phyloP scores from a whole-genome alignment of 1,140 invertebrate genomes.

The Megalopta genalis region DNA sequence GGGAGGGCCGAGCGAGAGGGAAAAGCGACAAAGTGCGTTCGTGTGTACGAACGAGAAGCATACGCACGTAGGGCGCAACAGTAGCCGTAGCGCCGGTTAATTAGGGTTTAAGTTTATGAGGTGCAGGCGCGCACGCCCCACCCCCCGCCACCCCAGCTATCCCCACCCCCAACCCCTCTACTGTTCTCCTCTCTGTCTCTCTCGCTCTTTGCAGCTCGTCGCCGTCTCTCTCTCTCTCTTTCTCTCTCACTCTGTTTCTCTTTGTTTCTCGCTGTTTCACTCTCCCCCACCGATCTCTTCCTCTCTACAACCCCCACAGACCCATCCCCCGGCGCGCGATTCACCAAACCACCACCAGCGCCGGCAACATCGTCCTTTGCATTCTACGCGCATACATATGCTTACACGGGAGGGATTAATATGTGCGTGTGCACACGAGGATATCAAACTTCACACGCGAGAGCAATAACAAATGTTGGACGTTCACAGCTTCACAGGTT shows the following conservation, averaged over 20 bases:
- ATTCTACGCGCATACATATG: constrained; percentile 55
- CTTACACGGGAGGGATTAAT: constrained; percentile 53
- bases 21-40: constrained; percentile 75
- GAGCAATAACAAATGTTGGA: constrained; percentile 70
- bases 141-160: constrained; percentile 52
- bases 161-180: neutral
- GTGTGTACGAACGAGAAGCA: constrained; percentile 75
- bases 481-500: constrained; percentile 67
- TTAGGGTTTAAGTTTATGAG: constrained; percentile 81
- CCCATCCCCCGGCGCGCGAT: constrained; percentile 57
- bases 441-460: constrained; percentile 74
- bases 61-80: constrained; percentile 79
- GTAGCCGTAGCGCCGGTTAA: constrained; percentile 81
- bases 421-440: constrained; percentile 58
- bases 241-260: constrained; percentile 13
- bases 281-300: neutral
- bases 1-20: constrained; percentile 50
- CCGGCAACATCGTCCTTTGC: constrained; percentile 60
- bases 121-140: constrained; percentile 78
- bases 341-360: constrained; percentile 56
- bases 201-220: neutral
- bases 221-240: constrained; percentile 14
- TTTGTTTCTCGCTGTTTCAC: constrained; percentile 13
- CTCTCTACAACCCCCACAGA: constrained; percentile 58
- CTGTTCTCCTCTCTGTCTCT: neutral